phyloP scores from a whole-genome alignment of 2,797 vertebrate species.

The Halcyon badia region DNA sequence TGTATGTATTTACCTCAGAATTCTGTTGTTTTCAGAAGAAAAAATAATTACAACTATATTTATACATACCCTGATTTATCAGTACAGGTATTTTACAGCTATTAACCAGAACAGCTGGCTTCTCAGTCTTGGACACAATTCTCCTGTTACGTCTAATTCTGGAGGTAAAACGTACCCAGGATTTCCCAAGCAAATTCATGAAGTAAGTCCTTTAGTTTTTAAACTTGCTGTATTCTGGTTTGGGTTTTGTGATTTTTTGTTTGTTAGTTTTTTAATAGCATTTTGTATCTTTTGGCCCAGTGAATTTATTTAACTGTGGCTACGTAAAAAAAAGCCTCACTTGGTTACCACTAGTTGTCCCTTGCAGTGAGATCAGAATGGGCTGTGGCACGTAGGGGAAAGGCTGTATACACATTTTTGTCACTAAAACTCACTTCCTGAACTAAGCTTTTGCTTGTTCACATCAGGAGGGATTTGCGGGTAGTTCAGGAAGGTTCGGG shows the following conservation, averaged over 20 bases:
- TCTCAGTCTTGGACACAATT: neutral
- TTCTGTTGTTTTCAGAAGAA: neutral
- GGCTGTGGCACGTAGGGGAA: neutral
- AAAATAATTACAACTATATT: neutral
- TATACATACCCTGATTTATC: neutral
- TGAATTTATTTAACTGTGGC: neutral
- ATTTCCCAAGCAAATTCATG: neutral
- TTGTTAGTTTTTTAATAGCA: neutral
- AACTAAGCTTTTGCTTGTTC: neutral
- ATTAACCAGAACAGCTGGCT: neutral
- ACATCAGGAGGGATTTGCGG: rapidly evolving
- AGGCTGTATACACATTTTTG: neutral
- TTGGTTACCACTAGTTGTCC: neutral
- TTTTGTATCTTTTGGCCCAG: neutral
- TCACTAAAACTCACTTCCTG: too few species aligned
- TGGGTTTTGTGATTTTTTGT: neutral
- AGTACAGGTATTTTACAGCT: neutral
- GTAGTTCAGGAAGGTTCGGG: neutral
- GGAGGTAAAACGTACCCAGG: neutral
- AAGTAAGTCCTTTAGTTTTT: neutral
- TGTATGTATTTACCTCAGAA: neutral
- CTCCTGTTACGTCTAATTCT: neutral
- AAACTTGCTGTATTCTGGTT: neutral
- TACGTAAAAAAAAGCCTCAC: neutral
- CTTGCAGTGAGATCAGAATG: neutral